Conservation (phyloP, 2,888 invertebrate genomes). For the Cylloceria caligata region DNA sequence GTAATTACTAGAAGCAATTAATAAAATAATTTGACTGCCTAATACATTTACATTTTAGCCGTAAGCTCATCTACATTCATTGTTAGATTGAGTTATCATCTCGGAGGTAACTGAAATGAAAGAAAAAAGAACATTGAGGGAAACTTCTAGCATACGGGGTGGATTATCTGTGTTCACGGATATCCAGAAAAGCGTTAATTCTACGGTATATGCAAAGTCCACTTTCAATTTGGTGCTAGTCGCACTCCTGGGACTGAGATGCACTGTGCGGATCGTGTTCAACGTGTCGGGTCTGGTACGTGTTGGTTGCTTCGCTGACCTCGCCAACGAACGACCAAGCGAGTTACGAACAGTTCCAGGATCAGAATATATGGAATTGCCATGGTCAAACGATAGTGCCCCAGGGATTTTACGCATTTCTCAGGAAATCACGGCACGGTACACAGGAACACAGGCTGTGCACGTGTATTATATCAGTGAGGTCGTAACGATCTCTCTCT, state of each 20-base stretch:
- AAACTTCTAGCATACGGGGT: neutral
- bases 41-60: neutral
- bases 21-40: neutral
- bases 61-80: neutral
- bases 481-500: too few species aligned
- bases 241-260: conserved; percentile 59
- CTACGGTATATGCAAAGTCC: conserved; percentile 77
- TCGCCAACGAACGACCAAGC: conserved; percentile 55
- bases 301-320: conserved; percentile 56
- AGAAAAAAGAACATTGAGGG: neutral
- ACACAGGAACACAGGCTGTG: conserved; percentile 51
- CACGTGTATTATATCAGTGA: neutral
- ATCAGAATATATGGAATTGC: conserved; percentile 73
- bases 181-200: conserved; percentile 78
- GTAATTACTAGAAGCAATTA: neutral
- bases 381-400: conserved; percentile 76
- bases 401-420: conserved; percentile 76
- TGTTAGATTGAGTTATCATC: neutral
- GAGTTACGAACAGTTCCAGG: conserved; percentile 71
- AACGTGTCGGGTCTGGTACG: conserved; percentile 31
- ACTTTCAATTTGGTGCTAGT: conserved; percentile 82
- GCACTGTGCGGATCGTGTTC: conserved; percentile 69
- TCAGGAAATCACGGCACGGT: conserved; percentile 78
- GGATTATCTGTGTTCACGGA: conserved; percentile 24
- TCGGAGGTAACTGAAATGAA: neutral